Evolutionary conservation across 2,888 invertebrate species (phyloP).

Genomic region (Lochmaea capreae): DNA sequence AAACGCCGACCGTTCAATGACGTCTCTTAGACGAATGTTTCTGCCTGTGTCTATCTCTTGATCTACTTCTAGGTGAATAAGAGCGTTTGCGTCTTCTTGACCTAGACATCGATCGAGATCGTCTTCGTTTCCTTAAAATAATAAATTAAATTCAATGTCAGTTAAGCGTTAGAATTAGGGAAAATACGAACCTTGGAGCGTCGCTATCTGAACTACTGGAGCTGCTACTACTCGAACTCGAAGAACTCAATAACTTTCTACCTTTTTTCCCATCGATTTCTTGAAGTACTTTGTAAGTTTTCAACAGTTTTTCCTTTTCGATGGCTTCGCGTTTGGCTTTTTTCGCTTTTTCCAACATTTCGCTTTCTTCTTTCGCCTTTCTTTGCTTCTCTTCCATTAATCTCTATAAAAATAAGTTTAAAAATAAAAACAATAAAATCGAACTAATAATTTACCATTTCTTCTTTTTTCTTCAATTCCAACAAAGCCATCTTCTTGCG

Average conservation of each 20-base stretch:
- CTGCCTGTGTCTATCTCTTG: conserved; percentile 28
- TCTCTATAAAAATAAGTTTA: conserved; percentile 43
- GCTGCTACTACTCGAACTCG: conserved; percentile 56
- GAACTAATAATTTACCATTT: conserved; percentile 46
- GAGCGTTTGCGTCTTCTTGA: conserved; percentile 33
- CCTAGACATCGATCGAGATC: conserved; percentile 44
- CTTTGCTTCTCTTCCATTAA: conserved; percentile 63
- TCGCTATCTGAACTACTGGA: conserved; percentile 52
- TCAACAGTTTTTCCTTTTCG: conserved; percentile 64
- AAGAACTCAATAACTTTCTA: conserved; percentile 50
- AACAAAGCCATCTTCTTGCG: conserved; percentile 73
- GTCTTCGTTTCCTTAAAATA: conserved; percentile 32
- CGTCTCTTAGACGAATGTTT: conserved; percentile 27
- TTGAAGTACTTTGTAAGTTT: conserved; percentile 63
- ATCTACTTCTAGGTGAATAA: conserved; percentile 34
- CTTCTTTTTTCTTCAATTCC: conserved; percentile 70
- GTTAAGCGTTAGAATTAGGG: not conserved
- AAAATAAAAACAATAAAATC: no score
- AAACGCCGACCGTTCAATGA: conserved; percentile 5
- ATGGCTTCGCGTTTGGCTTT: conserved; percentile 63
- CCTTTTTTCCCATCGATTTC: conserved; percentile 59
- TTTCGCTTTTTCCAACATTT: conserved; percentile 65
- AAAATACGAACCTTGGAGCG: conserved; percentile 40
- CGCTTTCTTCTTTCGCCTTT: conserved; percentile 65
- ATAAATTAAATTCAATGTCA: no score